Base-by-base conservation (phyloP, 2,113 vertebrate species). In the Corythaixoides concolor region DNA sequence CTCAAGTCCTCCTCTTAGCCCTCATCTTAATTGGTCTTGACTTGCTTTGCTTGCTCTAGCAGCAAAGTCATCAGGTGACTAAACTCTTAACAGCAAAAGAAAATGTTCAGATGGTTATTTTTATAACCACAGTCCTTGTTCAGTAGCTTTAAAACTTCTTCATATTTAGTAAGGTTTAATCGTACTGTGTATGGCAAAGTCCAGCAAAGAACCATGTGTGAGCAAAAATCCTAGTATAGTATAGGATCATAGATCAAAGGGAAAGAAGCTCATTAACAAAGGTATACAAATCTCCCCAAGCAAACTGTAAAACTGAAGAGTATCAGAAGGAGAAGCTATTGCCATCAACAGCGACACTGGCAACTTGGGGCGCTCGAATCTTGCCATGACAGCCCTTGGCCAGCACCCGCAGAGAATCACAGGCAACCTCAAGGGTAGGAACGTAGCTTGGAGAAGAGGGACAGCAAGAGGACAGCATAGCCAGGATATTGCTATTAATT, bases 121-220 rank as follows among this genome's bases (percentile, higher is more conserved):
- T 80, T 93, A 62, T 35, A 78, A 81, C 32, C 9, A 43, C 8
- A 62, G 16, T n/a, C 13, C 30, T 52, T 73, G 6, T 55, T 49
- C 33, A 35, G n/a, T 66, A 56, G 20, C 45, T 84, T 69, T 85
- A 81, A 91, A 81, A 7, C 14, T 69, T 35, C 39, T 39, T 91
- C 50, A 24, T 74, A 74, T 78, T 93, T 73, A 76, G 58, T n/a
- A 85, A 90, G 28, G 12, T 56, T 79, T 79, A 82, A n/a, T 85
- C n/a, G 24, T 20, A 28, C 17, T 4, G 5, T 5, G 9, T 5
- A n/a, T n/a, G 52, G 73, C 33, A 77, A 62, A 93, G 77, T 52
- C 73, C 76, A 93, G 20, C 10, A 73, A 58, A 75, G 56, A 88
- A 21, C 4, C 22, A 68, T 1, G 0, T 14, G 33, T 33, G 55